Base-by-base conservation (phyloP, 2,113 vertebrate genomes). In the Ptyas mucosa region DNA sequence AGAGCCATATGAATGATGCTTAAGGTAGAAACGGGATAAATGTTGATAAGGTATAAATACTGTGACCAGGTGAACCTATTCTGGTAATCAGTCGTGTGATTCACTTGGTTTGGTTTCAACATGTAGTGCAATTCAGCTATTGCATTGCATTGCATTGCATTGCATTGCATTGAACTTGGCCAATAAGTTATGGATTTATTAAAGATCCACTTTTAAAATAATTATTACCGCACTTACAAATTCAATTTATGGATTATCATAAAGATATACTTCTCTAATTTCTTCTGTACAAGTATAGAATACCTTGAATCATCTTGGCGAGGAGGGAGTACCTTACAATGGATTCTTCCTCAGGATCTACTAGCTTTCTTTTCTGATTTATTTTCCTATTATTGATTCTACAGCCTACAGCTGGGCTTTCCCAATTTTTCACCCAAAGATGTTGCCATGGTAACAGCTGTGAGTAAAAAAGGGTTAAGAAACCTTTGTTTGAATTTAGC, bases 371-470 rank as follows among this genome's bases (percentile, higher is more conserved):
- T 92, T 96, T 93, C 57, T 90, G 75, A 92, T 90, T 96, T 94
- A 85, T 55, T 88, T 90, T 51, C 8, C 91, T 21, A 51, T 94
- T 91, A 90, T 87, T 92, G 86, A 96, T 95, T 93, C 92, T 94
- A 26, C 94, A 90, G 55, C 21, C 93, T 94, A 85, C 90, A 88
- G 69, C 91, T 93, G 64, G 23, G 85, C 90, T 92, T 94, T 95
- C 58, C 89, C 61, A 51, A 87, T 92, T 96, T 96, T 93, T 94
- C 94, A 89, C 91, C 91, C 95, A 52, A 86, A 93, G 89, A 93
- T 85, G 96, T 97, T 96, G 94, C 97, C 94, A 96, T 96, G 94
- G 96, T 29, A 97, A 97, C 96, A 58, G 91, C 88, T 94, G 90
- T 0, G 0, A 91, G 86, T 57, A 91, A 46, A 9, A 24, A 92